Evolutionary conservation across 2,113 vertebrate genomes (phyloP).

Genomic region (Marcusenius ussheri): DNA sequence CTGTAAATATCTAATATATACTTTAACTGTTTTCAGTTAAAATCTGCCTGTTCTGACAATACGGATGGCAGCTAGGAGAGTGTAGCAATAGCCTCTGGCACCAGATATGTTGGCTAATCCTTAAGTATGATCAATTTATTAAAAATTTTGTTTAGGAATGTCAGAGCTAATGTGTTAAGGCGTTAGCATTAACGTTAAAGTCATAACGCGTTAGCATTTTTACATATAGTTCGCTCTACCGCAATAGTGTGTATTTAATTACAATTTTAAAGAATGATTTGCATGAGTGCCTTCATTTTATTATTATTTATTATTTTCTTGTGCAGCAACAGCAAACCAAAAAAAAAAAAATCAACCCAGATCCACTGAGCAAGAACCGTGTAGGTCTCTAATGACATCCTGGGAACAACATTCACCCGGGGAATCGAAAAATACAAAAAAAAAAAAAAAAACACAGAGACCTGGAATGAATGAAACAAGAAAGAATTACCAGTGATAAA

Average conservation of each 20-base stretch:
- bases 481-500: background rate
- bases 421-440: background rate
- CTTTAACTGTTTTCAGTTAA: background rate
- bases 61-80: background rate
- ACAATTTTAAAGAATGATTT: background rate
- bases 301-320: background rate
- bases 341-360: background rate
- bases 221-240: background rate
- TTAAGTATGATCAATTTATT: background rate
- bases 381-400: background rate
- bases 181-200: background rate
- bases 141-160: background rate
- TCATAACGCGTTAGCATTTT: background rate
- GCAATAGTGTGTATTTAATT: background rate
- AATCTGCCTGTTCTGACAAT: background rate
- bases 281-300: background rate
- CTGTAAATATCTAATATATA: background rate
- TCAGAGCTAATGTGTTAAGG: background rate
- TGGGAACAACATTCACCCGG: background rate
- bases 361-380: background rate
- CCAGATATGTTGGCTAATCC: background rate
- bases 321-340: background rate
- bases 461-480: background rate
- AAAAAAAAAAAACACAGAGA: background rate
- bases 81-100: background rate